These are phyloP conservation scores for Crossaster papposus DNA, from an alignment of 53 echinoderm and acorn worm species.

Conservation along the genomic window DNA sequence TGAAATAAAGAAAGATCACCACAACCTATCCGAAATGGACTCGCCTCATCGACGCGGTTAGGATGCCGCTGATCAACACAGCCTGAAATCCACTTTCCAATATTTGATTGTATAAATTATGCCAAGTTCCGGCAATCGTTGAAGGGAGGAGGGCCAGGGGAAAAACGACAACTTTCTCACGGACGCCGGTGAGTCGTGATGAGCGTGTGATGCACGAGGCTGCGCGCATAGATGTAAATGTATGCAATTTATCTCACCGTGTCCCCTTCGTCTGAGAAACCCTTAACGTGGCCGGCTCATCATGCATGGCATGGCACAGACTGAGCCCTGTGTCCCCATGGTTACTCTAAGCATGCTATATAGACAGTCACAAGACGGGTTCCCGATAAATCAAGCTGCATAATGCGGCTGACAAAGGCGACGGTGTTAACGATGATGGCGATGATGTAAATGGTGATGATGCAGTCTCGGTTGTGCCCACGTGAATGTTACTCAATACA, in stretches of 20 bases:
- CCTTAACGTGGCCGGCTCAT: not conserved
- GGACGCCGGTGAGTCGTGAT: conserved; percentile 2
- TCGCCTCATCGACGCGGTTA: not conserved
- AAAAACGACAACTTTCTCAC: not conserved
- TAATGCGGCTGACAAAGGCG: not conserved
- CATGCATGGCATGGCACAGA: not conserved
- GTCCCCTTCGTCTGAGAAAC: not conserved
- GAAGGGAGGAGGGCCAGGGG: not conserved
- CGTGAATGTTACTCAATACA: not conserved
- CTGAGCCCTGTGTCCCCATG: not conserved
- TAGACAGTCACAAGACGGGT: not conserved
- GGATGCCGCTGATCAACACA: not conserved
- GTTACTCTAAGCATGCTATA: no score
- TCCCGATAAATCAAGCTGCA: conserved; percentile 3
- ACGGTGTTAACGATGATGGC: not conserved
- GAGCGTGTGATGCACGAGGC: not conserved
- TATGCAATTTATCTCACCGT: not conserved
- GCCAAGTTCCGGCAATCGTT: not conserved
- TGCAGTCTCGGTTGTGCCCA: not conserved
- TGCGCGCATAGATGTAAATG: not conserved
- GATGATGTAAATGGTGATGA: no score
- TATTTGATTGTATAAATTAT: conserved; percentile 15
- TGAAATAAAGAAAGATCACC: not conserved
- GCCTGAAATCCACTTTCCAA: not conserved
- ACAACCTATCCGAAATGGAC: not conserved